A percentile compares a stretch with the other conserved stretches of the same genome.
These are phyloP conservation scores for Parapsyche elsis DNA, from an alignment of 1,140 invertebrate genomes.

Conservation along the genomic window DNA sequence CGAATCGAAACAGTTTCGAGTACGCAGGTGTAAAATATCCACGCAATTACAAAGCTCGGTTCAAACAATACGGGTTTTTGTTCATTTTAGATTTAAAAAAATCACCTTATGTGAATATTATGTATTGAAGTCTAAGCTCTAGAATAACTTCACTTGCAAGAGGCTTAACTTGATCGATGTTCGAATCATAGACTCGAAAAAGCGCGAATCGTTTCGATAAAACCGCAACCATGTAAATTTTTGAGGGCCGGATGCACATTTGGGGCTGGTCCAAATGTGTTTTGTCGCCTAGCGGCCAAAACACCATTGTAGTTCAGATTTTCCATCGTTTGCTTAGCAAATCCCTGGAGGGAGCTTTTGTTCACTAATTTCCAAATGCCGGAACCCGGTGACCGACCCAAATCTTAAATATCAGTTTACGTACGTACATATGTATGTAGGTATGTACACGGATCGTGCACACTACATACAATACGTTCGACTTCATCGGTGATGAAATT, in stretches of 20 bases:
- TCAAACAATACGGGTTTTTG: too few species aligned
- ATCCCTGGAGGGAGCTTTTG: slow-evolving; percentile 16
- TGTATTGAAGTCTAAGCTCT: too few species aligned
- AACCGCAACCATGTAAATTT: not conserved
- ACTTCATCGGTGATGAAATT: too few species aligned
- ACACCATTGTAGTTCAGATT: slow-evolving; percentile 11
- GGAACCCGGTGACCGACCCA: not conserved
- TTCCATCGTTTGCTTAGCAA: slow-evolving; percentile 16
- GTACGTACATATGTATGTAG: too few species aligned
- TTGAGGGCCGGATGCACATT: slow-evolving; percentile 6
- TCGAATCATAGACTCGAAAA: not conserved
- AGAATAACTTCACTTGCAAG: too few species aligned
- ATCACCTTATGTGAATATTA: too few species aligned
- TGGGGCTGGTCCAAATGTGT: slow-evolving; percentile 21
- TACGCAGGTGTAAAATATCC: too few species aligned
- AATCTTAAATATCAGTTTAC: slow-evolving; percentile 21
- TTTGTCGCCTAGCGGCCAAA: slow-evolving; percentile 7
- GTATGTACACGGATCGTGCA: not conserved
- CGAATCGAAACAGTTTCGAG: too few species aligned
- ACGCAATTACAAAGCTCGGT: too few species aligned
- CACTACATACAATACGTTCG: not conserved
- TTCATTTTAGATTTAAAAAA: too few species aligned
- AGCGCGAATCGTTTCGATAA: not conserved
- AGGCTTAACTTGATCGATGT: too few species aligned
- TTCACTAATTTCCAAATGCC: slow-evolving; percentile 2